Conservation (phyloP, 30 jellyfish, hydroid and myxozoan genomes). For the Phacellophora camtschatica region DNA sequence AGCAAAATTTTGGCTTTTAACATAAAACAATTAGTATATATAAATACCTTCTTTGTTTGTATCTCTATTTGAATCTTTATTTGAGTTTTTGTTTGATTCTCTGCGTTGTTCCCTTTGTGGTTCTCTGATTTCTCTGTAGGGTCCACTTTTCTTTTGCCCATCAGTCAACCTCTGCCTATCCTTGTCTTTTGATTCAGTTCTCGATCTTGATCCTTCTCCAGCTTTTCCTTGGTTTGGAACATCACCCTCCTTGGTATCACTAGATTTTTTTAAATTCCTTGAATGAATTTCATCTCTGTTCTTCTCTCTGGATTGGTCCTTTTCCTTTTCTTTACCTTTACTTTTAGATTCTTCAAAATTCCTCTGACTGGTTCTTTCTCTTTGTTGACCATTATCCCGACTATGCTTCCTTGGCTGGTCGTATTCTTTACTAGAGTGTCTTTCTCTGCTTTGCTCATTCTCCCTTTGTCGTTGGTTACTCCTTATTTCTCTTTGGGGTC, state of each 20-base stretch:
- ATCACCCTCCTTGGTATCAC: background rate
- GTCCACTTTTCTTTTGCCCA: background rate
- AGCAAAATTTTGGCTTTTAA: no score
- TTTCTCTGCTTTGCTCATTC: slow-evolving; percentile 14
- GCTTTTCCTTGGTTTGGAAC: background rate
- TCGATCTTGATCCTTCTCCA: background rate
- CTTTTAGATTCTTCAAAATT: background rate
- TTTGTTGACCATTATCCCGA: slow-evolving; percentile 48
- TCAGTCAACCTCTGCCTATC: slow-evolving; percentile 1
- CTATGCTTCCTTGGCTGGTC: slow-evolving; percentile 36
- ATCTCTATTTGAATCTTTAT: slow-evolving; percentile 5
- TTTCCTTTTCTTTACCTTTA: slow-evolving; percentile 10
- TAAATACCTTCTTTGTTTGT: slow-evolving; percentile 19
- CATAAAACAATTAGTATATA: background rate
- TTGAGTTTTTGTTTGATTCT: background rate
- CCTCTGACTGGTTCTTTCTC: background rate
- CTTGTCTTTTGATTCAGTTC: slow-evolving; percentile 2
- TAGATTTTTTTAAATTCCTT: background rate
- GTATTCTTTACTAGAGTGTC: slow-evolving; percentile 2
- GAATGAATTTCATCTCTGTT: slow-evolving; percentile 11
- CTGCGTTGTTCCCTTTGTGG: background rate
- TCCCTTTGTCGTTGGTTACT: slow-evolving; percentile 25
- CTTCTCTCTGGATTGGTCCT: background rate
- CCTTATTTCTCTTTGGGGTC: slow-evolving; percentile 42
- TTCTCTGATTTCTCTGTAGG: background rate